Percentiles rank a stretch among this genome's conserved stretches.
phyloP scores from a whole-genome alignment of 2,113 vertebrate species.

The Ceuthmochares aereus region DNA sequence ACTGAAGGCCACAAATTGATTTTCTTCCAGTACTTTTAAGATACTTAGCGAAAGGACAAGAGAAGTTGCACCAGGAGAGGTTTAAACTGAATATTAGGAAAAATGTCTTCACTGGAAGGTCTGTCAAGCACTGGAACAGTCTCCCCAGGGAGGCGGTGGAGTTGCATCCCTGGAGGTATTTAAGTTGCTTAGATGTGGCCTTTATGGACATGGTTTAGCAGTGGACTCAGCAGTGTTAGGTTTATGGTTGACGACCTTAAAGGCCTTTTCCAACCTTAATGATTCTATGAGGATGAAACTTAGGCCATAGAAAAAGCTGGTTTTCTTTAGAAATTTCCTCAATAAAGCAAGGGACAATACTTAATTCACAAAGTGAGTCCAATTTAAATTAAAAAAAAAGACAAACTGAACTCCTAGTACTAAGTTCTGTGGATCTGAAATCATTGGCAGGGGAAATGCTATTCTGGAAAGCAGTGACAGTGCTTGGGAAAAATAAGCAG shows the following conservation, averaged over 20 bases:
- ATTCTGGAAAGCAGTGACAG: neutral
- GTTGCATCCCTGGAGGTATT: no score
- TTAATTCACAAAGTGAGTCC: neutral
- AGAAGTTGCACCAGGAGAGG: no score
- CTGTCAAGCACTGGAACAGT: no score
- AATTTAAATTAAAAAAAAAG: neutral
- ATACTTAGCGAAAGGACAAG: no score
- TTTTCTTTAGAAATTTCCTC: neutral
- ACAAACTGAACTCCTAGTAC: neutral
- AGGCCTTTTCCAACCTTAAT: no score
- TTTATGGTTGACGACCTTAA: no score
- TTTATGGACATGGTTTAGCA: no score
- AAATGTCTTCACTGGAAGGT: no score
- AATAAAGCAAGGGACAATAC: neutral
- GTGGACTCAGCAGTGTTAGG: no score
- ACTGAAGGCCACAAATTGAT: neutral
- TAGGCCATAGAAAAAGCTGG: accelerated
- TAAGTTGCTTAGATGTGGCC: no score
- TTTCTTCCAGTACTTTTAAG: neutral
- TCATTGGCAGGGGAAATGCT: neutral
- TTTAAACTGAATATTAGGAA: no score
- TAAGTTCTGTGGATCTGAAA: neutral
- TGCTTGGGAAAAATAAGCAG: neutral
- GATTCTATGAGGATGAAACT: neutral
- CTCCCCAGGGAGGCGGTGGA: no score